A percentile compares a stretch with the other conserved stretches of the same genome.
Evolutionary conservation across 2,797 vertebrate genomes (phyloP).

Genomic region (Pachyuromys duprasi): DNA sequence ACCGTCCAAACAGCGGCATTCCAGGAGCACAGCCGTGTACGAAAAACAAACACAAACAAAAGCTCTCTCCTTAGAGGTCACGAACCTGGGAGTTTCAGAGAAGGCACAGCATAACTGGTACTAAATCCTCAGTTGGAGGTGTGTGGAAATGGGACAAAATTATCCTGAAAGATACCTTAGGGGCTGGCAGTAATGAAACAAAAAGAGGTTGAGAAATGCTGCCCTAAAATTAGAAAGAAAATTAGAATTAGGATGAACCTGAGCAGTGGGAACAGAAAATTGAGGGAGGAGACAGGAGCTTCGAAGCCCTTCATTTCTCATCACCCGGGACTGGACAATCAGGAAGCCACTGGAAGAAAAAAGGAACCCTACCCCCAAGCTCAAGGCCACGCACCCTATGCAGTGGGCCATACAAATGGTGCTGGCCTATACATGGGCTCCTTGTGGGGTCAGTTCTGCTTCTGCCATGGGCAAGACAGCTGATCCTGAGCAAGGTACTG

Average conservation of each 20-base stretch:
- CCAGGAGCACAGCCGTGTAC: background rate
- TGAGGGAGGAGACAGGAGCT: background rate
- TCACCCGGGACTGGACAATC: background rate
- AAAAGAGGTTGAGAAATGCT: background rate
- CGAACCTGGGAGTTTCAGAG: background rate
- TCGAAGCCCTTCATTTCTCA: background rate
- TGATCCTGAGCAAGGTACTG: background rate
- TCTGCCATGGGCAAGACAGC: background rate
- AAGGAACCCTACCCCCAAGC: background rate
- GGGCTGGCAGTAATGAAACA: background rate
- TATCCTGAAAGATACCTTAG: background rate
- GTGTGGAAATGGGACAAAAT: background rate
- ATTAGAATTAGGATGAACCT: conserved; percentile 2
- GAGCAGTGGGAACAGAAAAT: background rate
- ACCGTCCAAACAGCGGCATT: background rate
- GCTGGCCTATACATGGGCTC: background rate
- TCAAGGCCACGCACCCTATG: background rate
- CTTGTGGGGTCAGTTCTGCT: background rate
- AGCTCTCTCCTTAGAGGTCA: background rate
- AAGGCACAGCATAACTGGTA: background rate
- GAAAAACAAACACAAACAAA: background rate
- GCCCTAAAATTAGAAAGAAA: conserved; percentile 1
- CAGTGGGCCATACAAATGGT: background rate
- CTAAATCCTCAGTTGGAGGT: background rate
- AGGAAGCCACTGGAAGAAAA: background rate